phyloP scores from a whole-genome alignment of 2,113 vertebrate species.

The Rhodinocichla rosea region DNA sequence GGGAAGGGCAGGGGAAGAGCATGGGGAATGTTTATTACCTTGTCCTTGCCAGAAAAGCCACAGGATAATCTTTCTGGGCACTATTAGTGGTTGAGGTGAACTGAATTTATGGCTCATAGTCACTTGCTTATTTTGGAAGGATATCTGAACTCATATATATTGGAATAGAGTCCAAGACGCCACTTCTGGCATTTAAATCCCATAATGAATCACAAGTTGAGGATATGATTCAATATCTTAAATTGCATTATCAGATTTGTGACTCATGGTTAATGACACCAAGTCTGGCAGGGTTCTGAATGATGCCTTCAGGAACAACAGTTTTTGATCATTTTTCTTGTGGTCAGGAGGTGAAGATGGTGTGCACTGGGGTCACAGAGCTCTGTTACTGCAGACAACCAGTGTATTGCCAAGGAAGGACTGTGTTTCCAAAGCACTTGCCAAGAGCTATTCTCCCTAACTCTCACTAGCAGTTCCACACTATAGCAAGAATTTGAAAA shows the following conservation, averaged over 20 bases:
- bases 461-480: not conserved
- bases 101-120: constrained; percentile 20
- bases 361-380: not conserved
- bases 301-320: not conserved
- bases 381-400: not conserved
- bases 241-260: constrained; percentile 26
- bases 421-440: not conserved
- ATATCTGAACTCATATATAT: not conserved
- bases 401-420: fast-evolving
- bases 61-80: not conserved
- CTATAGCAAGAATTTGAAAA: not conserved
- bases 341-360: not conserved
- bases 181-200: not conserved
- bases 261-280: constrained; percentile 18
- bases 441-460: not conserved
- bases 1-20: not conserved
- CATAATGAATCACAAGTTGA: constrained; percentile 6
- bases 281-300: not conserved
- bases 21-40: not conserved
- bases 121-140: constrained; percentile 42
- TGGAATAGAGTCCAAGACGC: not conserved
- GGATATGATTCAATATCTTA: constrained; percentile 31
- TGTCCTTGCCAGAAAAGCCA: not conserved
- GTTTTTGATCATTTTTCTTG: not conserved
- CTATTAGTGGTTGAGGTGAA: not conserved